These are phyloP conservation scores for Drosophila parthenogenetica DNA, from an alignment of 2,888 invertebrate genomes.

Conservation along the genomic window DNA sequence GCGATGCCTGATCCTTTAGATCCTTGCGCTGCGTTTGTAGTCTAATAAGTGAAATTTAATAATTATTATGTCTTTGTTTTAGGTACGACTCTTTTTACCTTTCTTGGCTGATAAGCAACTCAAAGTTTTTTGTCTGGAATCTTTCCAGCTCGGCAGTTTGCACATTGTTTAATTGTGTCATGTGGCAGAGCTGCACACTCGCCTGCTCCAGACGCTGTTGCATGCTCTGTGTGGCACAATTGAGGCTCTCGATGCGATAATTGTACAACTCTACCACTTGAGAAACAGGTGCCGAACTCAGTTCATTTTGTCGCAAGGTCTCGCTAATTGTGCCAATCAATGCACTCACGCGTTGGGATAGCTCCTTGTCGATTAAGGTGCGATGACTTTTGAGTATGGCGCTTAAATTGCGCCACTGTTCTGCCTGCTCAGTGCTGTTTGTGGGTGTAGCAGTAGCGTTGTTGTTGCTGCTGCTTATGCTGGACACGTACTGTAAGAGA, in stretches of 20 bases:
- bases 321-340: slow-evolving; percentile 77
- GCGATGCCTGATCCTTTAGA: slow-evolving; percentile 79
- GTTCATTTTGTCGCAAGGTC: slow-evolving; percentile 77
- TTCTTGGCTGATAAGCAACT: slow-evolving; percentile 83
- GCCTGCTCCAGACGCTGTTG: slow-evolving; percentile 81
- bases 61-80: background rate
- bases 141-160: slow-evolving; percentile 82
- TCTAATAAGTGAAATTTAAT: slow-evolving; percentile 39
- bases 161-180: slow-evolving; percentile 81
- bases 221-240: slow-evolving; percentile 70
- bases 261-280: slow-evolving; percentile 84
- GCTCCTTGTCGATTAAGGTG: slow-evolving; percentile 79
- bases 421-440: slow-evolving; percentile 45
- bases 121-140: slow-evolving; percentile 83
- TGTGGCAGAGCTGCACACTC: slow-evolving; percentile 75
- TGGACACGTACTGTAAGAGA: slow-evolving; percentile 70
- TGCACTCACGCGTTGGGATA: slow-evolving; percentile 80
- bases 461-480: slow-evolving; percentile 34
- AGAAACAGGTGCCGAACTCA: slow-evolving; percentile 82
- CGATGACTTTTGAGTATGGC: slow-evolving; percentile 81
- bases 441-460: background rate
- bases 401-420: slow-evolving; percentile 83
- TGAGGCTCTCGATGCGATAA: slow-evolving; percentile 83
- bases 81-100: slow-evolving; percentile 57
- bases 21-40: slow-evolving; percentile 83